Evolutionary conservation across 2,797 vertebrate genomes (phyloP), one percentile per base, ranked within the genome.

Genomic region (Hydrophis major): DNA sequence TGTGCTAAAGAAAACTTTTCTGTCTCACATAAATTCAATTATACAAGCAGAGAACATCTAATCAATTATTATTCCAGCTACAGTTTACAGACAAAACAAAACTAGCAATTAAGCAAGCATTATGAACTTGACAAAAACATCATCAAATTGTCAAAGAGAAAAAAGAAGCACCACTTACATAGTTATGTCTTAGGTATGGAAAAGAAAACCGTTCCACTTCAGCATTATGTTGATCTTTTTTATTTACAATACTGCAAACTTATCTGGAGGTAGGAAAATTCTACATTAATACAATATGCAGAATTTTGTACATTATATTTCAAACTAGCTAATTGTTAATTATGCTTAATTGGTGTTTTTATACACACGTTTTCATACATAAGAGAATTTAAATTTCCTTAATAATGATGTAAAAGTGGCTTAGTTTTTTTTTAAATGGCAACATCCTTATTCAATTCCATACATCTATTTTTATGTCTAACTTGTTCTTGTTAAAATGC

Each of bases 1-100:
- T 89, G 27, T 89, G 55, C 91, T 55, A 78, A 92, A 59, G 16
- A 42, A 57, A 92, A 92, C 55, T 88, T 89, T 28, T 27, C 63
- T 89, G 56, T 37, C 47, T 66, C n/a, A 66, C 13, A 50, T n/a
- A 27, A 78, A 91, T 60, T 50, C 61, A 61, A 50, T 86, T 47
- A 61, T 63, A 63, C 37, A n/a, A 91, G 10, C 37, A 86, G 28
- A 87, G 32, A 61, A 87, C 47, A 87, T 87, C 83, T 87, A 63
- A 50, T 61, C 53, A 91, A 53, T 14, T 28, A 87, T 55, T 37
- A 53, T 56, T 37, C n/a, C 22, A 56, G 37, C 27, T 56, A 50
- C 83, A 87, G 53, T 53, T 66, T 50, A 91, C 53, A 55, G 2
- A 3, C 47, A 55, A 63, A 87, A 66, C 59, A 61, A 91, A 87